Evolutionary conservation across 1,140 invertebrate species (phyloP).

Genomic region (Diorhabda carinulata): DNA sequence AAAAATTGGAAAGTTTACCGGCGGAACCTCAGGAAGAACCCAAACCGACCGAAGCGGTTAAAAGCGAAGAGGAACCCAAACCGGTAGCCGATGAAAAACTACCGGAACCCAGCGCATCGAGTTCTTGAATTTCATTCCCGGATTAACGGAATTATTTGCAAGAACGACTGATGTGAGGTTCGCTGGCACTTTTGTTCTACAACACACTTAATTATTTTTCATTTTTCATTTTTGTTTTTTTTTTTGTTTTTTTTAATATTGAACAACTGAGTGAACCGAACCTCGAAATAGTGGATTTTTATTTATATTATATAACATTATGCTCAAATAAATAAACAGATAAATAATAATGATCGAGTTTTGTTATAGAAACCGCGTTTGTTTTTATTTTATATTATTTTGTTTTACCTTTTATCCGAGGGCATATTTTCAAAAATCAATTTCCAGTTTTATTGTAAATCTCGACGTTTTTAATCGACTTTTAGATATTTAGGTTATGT

Average conservation of each 20-base stretch:
- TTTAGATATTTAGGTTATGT: slow-evolving; percentile 27
- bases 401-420: slow-evolving; percentile 23
- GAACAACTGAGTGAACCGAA: slow-evolving; percentile 38
- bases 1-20: slow-evolving; percentile 21
- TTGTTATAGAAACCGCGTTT: slow-evolving; percentile 33
- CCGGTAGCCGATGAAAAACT: slow-evolving; percentile 36
- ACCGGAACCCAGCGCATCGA: slow-evolving; percentile 38
- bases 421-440: too few relatives aligned
- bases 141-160: slow-evolving; percentile 15
- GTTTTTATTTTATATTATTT: slow-evolving; percentile 32
- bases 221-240: not conserved
- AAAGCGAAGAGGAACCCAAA: slow-evolving; percentile 28
- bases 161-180: slow-evolving; percentile 34
- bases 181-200: slow-evolving; percentile 41
- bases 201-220: slow-evolving; percentile 34
- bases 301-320: slow-evolving; percentile 26
- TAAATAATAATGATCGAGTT: slow-evolving; percentile 23
- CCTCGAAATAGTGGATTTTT: slow-evolving; percentile 31
- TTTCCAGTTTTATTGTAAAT: not conserved
- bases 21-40: slow-evolving; percentile 18
- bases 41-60: slow-evolving; percentile 20
- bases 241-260: not conserved
- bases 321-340: slow-evolving; percentile 31
- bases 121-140: slow-evolving; percentile 33
- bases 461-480: slow-evolving; percentile 12